Conservation (phyloP, 2,113 vertebrate species). For the Neopipo cinnamomea region DNA sequence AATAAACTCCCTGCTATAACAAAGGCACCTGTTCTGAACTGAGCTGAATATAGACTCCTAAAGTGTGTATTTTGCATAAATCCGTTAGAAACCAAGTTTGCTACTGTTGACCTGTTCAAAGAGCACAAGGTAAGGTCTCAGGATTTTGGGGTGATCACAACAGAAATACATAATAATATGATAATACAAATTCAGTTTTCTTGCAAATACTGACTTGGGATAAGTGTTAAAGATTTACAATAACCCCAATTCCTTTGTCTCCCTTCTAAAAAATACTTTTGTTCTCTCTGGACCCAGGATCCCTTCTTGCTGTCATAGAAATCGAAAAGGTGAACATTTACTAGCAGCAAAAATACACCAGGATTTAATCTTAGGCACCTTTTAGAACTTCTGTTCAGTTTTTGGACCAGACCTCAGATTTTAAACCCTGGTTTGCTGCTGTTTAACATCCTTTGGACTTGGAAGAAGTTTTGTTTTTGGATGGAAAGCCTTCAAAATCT, state of each 20-base stretch:
- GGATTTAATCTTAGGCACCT: neutral
- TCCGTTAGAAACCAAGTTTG: neutral
- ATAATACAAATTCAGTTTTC: neutral
- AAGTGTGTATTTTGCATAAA: neutral
- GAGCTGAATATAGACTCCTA: neutral
- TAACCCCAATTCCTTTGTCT: neutral
- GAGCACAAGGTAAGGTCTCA: neutral
- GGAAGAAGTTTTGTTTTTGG: neutral
- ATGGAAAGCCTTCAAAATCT: neutral
- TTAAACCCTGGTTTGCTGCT: neutral
- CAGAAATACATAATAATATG: neutral
- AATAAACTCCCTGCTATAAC: neutral
- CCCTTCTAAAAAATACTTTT: neutral
- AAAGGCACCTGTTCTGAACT: neutral
- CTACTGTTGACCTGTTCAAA: neutral
- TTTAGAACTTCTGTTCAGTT: neutral
- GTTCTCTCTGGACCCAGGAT: accelerated
- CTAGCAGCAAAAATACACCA: neutral
- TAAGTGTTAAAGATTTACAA: neutral
- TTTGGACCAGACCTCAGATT: neutral
- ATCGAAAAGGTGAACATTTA: neutral
- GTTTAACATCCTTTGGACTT: neutral
- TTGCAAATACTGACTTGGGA: neutral
- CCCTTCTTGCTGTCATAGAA: neutral
- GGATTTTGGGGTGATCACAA: neutral